Evolutionary conservation across 2,888 invertebrate species (phyloP).

Genomic region (Platycnemis pennipes): DNA sequence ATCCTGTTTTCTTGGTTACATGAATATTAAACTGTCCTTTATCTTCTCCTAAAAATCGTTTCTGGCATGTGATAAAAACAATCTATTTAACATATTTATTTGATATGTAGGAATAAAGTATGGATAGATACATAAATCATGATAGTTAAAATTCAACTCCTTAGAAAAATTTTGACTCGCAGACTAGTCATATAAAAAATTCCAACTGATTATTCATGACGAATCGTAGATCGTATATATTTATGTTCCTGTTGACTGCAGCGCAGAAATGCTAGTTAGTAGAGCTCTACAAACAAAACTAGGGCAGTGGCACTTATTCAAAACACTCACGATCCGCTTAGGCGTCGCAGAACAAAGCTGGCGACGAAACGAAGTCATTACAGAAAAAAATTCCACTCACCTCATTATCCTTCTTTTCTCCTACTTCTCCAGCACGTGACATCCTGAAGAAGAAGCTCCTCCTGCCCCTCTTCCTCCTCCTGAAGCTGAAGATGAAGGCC

Average conservation of each 20-base stretch:
- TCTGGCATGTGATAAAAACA: too few relatives aligned
- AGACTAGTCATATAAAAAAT: too few relatives aligned
- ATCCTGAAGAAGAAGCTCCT: slow-evolving; percentile 91
- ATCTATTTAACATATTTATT: too few relatives aligned
- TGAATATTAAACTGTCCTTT: too few relatives aligned
- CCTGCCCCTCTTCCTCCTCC: slow-evolving; percentile 87
- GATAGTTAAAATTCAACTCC: too few relatives aligned
- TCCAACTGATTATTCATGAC: too few relatives aligned
- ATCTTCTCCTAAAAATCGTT: too few relatives aligned
- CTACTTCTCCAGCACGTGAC: slow-evolving; percentile 84
- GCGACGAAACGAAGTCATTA: neutral
- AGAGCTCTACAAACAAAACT: neutral
- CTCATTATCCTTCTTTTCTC: neutral
- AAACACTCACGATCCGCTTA: neutral
- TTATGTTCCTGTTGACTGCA: neutral
- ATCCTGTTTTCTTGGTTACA: too few relatives aligned
- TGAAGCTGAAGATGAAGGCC: slow-evolving; percentile 92
- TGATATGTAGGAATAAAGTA: too few relatives aligned
- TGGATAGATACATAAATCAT: too few relatives aligned
- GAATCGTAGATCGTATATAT: neutral
- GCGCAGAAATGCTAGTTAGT: neutral
- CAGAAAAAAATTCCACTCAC: neutral
- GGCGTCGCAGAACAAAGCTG: neutral
- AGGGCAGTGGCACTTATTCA: neutral
- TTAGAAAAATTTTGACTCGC: too few relatives aligned